Evolutionary conservation across 2,888 invertebrate genomes (phyloP).

Genomic region (Drosophila koepferae): DNA sequence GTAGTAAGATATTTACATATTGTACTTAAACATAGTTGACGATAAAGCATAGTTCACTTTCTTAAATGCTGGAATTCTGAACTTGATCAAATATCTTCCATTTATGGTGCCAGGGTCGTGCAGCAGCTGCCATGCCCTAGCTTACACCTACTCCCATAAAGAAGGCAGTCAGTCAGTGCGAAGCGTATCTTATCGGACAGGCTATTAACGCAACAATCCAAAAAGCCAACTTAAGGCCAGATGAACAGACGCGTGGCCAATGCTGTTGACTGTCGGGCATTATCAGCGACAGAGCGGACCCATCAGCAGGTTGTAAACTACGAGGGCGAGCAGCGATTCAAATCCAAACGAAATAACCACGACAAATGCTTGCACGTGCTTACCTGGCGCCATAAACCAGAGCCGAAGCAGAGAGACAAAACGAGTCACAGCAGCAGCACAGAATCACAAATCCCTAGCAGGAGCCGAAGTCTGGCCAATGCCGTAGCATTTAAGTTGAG

Average conservation of each 20-base stretch:
- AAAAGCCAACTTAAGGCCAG: conserved; percentile 72
- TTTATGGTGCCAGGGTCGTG: not conserved
- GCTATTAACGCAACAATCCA: conserved; percentile 73
- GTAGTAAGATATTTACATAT: not conserved
- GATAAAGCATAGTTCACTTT: not conserved
- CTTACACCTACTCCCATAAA: conserved; percentile 27
- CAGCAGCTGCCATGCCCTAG: not conserved
- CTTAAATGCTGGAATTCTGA: not conserved
- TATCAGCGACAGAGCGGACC: conserved; percentile 61
- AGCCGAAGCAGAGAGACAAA: conserved; percentile 12
- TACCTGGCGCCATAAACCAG: conserved; percentile 72
- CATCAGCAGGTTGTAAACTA: conserved; percentile 75
- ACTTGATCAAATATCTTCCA: too few species aligned
- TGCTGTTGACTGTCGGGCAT: conserved; percentile 60
- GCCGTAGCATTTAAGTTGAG: conserved; percentile 64
- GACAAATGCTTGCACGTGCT: conserved; percentile 79
- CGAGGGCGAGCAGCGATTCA: conserved; percentile 63
- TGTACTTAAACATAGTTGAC: not conserved
- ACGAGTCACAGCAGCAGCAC: conserved; percentile 5
- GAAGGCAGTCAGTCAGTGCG: conserved; percentile 29
- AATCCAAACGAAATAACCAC: conserved; percentile 79
- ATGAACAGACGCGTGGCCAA: conserved; percentile 57
- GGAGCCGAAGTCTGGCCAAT: conserved; percentile 43
- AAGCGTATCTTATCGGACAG: conserved; percentile 63
- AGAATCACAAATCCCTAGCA: conserved; percentile 42